phyloP scores from a whole-genome alignment of 2,113 vertebrate species.

The Catagonus wagneri region DNA sequence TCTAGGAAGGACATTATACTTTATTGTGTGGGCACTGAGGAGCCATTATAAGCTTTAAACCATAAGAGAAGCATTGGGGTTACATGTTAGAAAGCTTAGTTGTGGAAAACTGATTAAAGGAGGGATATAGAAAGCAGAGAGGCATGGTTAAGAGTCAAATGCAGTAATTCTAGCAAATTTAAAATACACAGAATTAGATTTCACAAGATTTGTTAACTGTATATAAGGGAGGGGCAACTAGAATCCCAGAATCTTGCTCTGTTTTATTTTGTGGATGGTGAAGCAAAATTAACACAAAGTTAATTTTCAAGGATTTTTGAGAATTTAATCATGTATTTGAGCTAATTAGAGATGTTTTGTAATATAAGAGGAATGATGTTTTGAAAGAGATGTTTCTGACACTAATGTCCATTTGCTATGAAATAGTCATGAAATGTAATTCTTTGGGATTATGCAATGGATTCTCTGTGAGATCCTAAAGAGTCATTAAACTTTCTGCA shows the following conservation, averaged over 20 bases:
- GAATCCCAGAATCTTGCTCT: neutral
- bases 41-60: neutral
- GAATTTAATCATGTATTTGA: slow-evolving; percentile 38
- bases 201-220: neutral
- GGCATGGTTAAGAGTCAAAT: neutral
- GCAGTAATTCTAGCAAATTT: neutral
- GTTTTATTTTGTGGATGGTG: neutral
- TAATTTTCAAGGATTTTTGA: slow-evolving; percentile 36
- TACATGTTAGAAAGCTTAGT: neutral
- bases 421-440: slow-evolving; percentile 20
- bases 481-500: slow-evolving; percentile 23
- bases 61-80: neutral
- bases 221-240: neutral
- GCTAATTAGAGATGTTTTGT: neutral
- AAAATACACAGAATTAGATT: slow-evolving; percentile 22
- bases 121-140: neutral
- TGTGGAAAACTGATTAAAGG: slow-evolving; percentile 2
- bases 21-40: neutral
- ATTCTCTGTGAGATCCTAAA: slow-evolving; percentile 31
- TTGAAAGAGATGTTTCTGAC: slow-evolving; percentile 41
- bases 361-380: neutral
- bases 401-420: neutral
- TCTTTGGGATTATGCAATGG: slow-evolving; percentile 2
- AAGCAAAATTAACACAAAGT: slow-evolving; percentile 19
- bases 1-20: neutral